Evolutionary conservation across 2,797 vertebrate genomes (phyloP).

Genomic region (Falco berigora): DNA sequence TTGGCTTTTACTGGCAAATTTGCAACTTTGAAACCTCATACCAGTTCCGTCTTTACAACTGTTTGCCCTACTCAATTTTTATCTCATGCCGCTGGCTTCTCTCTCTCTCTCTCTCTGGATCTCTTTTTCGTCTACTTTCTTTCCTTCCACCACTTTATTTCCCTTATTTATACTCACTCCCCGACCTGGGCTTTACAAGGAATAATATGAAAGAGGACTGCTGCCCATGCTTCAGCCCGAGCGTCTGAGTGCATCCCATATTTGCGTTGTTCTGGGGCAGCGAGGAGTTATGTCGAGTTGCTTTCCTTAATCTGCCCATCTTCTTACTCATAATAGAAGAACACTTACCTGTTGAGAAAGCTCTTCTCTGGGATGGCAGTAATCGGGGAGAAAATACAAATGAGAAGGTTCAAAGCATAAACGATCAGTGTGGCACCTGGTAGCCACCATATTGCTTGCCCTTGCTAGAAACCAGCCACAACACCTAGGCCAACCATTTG

Average conservation of each 20-base stretch:
- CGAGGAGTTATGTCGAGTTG: not conserved
- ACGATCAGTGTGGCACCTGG: not conserved
- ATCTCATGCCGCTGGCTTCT: not conserved
- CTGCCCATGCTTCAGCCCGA: rapidly evolving
- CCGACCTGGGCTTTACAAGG: not conserved
- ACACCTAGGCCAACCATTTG: not conserved
- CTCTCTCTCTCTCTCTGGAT: not conserved
- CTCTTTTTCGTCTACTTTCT: not conserved
- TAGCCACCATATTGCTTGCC: not conserved
- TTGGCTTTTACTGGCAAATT: not conserved
- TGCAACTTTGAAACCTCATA: not conserved
- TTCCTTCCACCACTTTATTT: not conserved
- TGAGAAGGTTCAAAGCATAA: not conserved
- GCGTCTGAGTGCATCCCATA: rapidly evolving
- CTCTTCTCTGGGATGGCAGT: not conserved
- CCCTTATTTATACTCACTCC: not conserved
- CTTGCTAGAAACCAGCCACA: not conserved
- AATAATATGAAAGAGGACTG: not conserved
- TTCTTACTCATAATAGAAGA: not conserved
- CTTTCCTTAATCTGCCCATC: not conserved
- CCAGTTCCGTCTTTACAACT: not conserved
- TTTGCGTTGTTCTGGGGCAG: not conserved
- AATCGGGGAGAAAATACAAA: not conserved
- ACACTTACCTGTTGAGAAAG: not conserved
- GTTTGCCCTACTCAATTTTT: not conserved